Base-by-base conservation (phyloP, 2,113 vertebrate species). In the Pionites leucogaster region DNA sequence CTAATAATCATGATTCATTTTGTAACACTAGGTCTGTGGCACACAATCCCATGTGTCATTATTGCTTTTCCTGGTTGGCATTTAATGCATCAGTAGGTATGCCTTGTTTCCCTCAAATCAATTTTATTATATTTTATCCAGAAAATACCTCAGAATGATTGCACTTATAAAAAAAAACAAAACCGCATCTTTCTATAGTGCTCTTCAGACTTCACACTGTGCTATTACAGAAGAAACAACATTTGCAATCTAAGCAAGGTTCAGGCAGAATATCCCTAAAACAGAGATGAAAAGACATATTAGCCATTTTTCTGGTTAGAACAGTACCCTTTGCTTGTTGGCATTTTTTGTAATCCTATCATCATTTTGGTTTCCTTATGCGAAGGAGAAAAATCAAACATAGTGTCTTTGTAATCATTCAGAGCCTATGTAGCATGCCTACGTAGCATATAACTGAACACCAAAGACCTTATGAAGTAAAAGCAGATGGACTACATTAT, bases 401-500 rank as follows among this genome's bases (percentile, higher is more conserved):
- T 1, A 79, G 39, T 28, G 59, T 62, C 50, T 77, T 55, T 81
- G 82, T 60, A 86, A 81, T 64, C 35, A 60, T 60, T 86, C 68
- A 80, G 65, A 94, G 77, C 11, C 50, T 55, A 17, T 17, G 6
- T 12, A 84, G 82, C 33, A n/a, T 57, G 77, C 13, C 46, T 55
- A 17, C 13, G 5, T 15, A 84, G 85, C n/a, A 57, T 27, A 49
- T 10, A 85, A 82, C 31, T 39, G 37, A 82, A 90, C 6, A 83
- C 76, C 29, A 83, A 92, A 92, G 41, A n/a, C n/a, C 62, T 90
- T 71, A 55, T 19, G 86, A 86, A 97, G 55, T 64, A 77, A 94
- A 82, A 93, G 88, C 95, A 96, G 88, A 96, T 92, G 92, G 86
- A 88, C 90, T 71, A 71, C 69, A 94, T 89, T 92, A 94, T 84